Evolutionary conservation across 2,797 vertebrate species (phyloP).

Genomic region (Leuciscus waleckii): DNA sequence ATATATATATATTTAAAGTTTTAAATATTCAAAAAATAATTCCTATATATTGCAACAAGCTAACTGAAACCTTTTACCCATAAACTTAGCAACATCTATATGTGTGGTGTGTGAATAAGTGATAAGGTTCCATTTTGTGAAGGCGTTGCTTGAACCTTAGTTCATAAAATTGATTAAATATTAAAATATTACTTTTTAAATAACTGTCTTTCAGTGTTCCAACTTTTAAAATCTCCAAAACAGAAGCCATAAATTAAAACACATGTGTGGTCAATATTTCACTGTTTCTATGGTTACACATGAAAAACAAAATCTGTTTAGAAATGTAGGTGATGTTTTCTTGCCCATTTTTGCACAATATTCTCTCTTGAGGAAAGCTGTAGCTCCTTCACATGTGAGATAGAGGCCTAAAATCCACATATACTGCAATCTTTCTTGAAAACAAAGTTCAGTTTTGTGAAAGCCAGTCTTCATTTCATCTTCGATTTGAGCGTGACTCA

Average conservation of each 20-base stretch:
- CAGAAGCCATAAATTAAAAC: constrained; percentile 11
- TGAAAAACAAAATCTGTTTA: constrained; percentile 20
- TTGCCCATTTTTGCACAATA: constrained; percentile 38
- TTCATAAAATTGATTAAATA: background rate
- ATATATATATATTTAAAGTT: too few relatives aligned
- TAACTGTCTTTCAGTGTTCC: background rate
- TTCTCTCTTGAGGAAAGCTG: constrained; percentile 25
- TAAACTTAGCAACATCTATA: background rate
- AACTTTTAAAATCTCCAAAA: background rate
- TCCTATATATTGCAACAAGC: background rate
- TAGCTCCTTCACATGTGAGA: constrained; percentile 48
- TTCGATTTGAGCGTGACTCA: constrained; percentile 36
- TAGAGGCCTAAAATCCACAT: constrained; percentile 44
- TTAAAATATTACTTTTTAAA: background rate
- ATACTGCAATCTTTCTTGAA: constrained; percentile 40
- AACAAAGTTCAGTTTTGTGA: constrained; percentile 52
- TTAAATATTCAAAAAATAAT: background rate
- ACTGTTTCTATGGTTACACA: constrained; percentile 43
- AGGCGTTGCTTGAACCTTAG: background rate
- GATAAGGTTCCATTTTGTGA: background rate
- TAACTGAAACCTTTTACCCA: background rate
- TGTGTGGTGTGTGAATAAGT: background rate
- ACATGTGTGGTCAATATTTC: constrained; percentile 46
- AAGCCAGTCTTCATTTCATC: constrained; percentile 39
- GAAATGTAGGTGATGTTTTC: constrained; percentile 48